Conservation (phyloP, 2,888 invertebrate genomes). For the Ophraella communa region DNA sequence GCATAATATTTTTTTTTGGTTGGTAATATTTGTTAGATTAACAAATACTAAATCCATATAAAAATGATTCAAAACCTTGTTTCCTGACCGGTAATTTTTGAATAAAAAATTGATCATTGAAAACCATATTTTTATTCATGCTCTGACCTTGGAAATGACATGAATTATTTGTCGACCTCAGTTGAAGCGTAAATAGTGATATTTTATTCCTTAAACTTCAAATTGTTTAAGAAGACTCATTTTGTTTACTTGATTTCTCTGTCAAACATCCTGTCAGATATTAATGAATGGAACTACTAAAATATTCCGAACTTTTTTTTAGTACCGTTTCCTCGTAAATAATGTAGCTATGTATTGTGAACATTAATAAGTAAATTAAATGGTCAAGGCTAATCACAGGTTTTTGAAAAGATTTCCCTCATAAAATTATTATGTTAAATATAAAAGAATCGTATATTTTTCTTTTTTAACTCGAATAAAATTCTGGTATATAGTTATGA, state of each 20-base stretch:
- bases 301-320: not conserved
- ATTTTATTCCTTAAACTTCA: constrained; percentile 13
- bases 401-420: too few relatives aligned
- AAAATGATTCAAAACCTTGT: not conserved
- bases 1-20: too few relatives aligned
- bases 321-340: not conserved
- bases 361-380: too few relatives aligned
- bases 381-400: too few relatives aligned
- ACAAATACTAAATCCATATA: too few relatives aligned
- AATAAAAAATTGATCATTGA: constrained; percentile 10
- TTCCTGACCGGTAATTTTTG: constrained; percentile 1
- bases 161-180: constrained; percentile 18
- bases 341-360: not conserved
- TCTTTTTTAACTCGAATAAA: too few relatives aligned
- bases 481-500: too few relatives aligned
- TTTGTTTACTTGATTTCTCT: not conserved
- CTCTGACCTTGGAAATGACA: constrained; percentile 3
- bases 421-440: too few relatives aligned
- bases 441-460: too few relatives aligned
- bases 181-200: constrained; percentile 11
- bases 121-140: constrained; percentile 18
- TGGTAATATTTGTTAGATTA: too few relatives aligned
- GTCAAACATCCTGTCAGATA: not conserved
- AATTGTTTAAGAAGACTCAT: constrained; percentile 4
- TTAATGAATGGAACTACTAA: not conserved